Evolutionary conservation across 2,797 vertebrate species (phyloP), one percentile per base, ranked within the genome.

Genomic region (Urophycis tenuis): DNA sequence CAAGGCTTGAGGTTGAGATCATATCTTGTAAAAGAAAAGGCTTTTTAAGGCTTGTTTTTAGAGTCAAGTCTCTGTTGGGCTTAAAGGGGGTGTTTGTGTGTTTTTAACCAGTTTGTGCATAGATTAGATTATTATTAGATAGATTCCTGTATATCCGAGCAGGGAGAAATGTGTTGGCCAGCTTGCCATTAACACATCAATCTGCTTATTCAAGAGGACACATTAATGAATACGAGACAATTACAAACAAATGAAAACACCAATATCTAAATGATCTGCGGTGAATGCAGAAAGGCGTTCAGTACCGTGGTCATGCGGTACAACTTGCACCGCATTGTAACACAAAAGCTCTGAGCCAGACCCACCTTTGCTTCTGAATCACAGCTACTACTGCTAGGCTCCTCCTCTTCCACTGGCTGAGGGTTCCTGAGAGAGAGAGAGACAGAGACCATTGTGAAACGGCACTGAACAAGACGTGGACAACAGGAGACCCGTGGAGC

Each of bases 291-390:
- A 49, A 49, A 60, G n/a, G 22, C 7, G 10, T 25, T 25, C 53
- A 60, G 53, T 64, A 25, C 29, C n/a, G 11, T 22, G 22, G 5
- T 60, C 53, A 25, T 25, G 6, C 1, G n/a, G 53, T 25, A 39
- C 19, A 77, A 31, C 3, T 49, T n/a, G 33, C 5, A 8, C 8
- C 25, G 3, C 29, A 41, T 31, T 7, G 12, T 9, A 31, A 11
- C 33, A 35, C 25, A 36, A 35, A 34, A 69, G 69, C 5, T 69
- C 77, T 74, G 17, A 33, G 30, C 22, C 70, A 15, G 3, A n/a
- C 90, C 91, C 83, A 98, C 97, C 94, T 99, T 98, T 84, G 94
- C 87, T 88, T 97, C 96, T 34, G 97, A 94, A 89, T 98, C 96
- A 85, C 93, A 95, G 91, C 95, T 96, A 89, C 91, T 86, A 49